Base-by-base conservation (phyloP, 2,888 invertebrate species). In the Ectemnius lituratus region DNA sequence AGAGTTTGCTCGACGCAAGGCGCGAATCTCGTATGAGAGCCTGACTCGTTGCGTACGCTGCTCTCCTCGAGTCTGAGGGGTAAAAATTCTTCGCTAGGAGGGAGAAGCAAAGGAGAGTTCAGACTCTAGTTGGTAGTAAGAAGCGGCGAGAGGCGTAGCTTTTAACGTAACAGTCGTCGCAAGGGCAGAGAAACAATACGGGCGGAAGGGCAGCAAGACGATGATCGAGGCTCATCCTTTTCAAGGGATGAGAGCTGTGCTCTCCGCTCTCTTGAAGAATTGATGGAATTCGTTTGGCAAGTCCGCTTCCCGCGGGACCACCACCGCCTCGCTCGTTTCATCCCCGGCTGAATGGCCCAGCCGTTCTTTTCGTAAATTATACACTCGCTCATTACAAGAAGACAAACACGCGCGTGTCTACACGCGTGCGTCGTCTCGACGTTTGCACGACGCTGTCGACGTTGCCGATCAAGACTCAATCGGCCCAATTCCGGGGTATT, bases 351-450 rank as follows among this genome's bases (percentile, higher is more conserved):
- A 73, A 73, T 73, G 78, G 73, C 62, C 16, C 67, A 58, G 28
- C 62, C 46, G 63, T 62, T 67, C 79, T 79, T 77, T 79, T 74
- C 80, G 76, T 83, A 81, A 81, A 82, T 82, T 81, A 83, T 82
- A 73, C 67, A 82, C 72, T 70, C 67, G 63, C 68, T 75, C 83
- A 79, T 82, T 80, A 79, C 81, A 70, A 69, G 69, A 56, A 45
- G 57, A 61, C 75, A 74, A 76, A 83, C 76, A 76, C 28, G 56
- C 49, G 61, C 62, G 62, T 60, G 60, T 52, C 8, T 52, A 4
- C 52, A 47, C 52, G 52, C 52, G 14, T 23, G n/a, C n/a, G 14
- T n/a, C 47, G n/a, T n/a, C 47, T n/a, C n/a, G 47, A n/a, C 47
- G 4, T 23, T 23, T 5, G 47, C 47, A 4, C 4, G 47, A 14